phyloP scores from a whole-genome alignment of 2,888 invertebrate species.

The Celastrina argiolus region DNA sequence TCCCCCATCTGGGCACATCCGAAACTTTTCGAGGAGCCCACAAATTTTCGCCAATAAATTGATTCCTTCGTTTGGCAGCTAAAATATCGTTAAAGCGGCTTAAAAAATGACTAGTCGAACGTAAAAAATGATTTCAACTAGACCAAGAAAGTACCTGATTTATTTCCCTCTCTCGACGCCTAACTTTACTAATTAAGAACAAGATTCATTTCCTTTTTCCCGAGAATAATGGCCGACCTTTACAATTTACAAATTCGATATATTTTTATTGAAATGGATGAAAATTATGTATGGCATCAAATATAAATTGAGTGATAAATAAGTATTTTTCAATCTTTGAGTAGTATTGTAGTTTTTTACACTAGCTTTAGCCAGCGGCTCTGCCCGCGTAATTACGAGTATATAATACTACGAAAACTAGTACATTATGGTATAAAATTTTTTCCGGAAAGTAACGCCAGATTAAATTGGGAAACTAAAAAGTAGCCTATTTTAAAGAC shows the following conservation, averaged over 20 bases:
- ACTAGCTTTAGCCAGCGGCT: too few species aligned
- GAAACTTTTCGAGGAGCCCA: slow-evolving; percentile 22
- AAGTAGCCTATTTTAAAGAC: too few species aligned
- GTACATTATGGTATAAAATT: too few species aligned
- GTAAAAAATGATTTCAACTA: slow-evolving; percentile 49
- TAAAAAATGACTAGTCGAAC: slow-evolving; percentile 54
- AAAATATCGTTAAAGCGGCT: slow-evolving; percentile 51
- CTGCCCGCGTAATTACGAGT: too few species aligned
- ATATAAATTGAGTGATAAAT: slow-evolving; percentile 14
- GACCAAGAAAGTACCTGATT: slow-evolving; percentile 63
- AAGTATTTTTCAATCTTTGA: background rate
- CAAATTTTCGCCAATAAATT: slow-evolving; percentile 25
- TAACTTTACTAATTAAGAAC: slow-evolving; percentile 74
- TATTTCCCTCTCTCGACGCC: slow-evolving; percentile 64
- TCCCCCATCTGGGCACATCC: slow-evolving; percentile 11
- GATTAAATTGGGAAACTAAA: too few species aligned
- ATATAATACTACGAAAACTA: too few species aligned
- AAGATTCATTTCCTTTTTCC: slow-evolving; percentile 74
- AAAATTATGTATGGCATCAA: slow-evolving; percentile 11
- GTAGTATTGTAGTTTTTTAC: background rate
- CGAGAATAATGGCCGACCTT: slow-evolving; percentile 67
- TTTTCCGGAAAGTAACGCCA: too few species aligned
- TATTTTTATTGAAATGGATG: slow-evolving; percentile 30
- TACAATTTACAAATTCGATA: slow-evolving; percentile 50
- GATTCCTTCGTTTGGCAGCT: slow-evolving; percentile 34